Evolutionary conservation across 2,113 vertebrate species (phyloP).

Genomic region (Lipophrys pholis): DNA sequence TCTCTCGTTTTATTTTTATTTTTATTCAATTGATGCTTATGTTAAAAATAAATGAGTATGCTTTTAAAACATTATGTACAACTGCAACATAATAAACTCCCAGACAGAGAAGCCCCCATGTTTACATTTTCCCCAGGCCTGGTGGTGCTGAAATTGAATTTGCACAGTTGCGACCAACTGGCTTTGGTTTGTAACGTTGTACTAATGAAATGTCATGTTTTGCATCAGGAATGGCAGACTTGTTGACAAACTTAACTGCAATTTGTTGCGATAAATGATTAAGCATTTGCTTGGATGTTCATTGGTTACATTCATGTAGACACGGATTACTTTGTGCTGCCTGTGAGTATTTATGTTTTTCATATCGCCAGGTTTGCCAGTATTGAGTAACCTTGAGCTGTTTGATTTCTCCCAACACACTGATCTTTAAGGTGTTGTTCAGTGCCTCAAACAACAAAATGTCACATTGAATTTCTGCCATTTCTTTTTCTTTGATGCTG

Average conservation of each 20-base stretch:
- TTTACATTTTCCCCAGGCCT: slow-evolving; percentile 21
- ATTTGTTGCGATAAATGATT: background rate
- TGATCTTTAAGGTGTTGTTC: slow-evolving; percentile 31
- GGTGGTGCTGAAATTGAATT: slow-evolving; percentile 43
- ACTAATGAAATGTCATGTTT: slow-evolving; percentile 40
- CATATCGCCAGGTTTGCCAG: background rate
- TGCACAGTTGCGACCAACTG: slow-evolving; percentile 31
- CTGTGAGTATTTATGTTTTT: background rate
- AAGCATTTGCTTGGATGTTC: slow-evolving; percentile 1
- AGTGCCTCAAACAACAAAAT: slow-evolving; percentile 26
- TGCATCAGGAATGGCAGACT: slow-evolving; percentile 23
- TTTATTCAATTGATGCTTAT: slow-evolving; percentile 11
- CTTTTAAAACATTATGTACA: slow-evolving; percentile 28
- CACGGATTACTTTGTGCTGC: background rate
- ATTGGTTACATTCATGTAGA: background rate
- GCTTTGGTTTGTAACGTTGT: slow-evolving; percentile 23
- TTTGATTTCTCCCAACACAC: background rate
- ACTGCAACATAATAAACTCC: slow-evolving; percentile 25
- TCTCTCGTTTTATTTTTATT: slow-evolving; percentile 1
- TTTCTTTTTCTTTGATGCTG: slow-evolving; percentile 7
- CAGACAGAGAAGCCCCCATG: background rate
- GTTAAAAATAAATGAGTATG: slow-evolving; percentile 12
- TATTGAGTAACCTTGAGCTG: slow-evolving; percentile 29
- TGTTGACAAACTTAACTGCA: slow-evolving; percentile 21
- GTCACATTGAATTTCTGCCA: slow-evolving; percentile 27